A percentile compares a stretch with the other conserved stretches of the same genome.
Conservation (phyloP, 2,113 vertebrate species). For the Ageneiosus marmoratus region DNA sequence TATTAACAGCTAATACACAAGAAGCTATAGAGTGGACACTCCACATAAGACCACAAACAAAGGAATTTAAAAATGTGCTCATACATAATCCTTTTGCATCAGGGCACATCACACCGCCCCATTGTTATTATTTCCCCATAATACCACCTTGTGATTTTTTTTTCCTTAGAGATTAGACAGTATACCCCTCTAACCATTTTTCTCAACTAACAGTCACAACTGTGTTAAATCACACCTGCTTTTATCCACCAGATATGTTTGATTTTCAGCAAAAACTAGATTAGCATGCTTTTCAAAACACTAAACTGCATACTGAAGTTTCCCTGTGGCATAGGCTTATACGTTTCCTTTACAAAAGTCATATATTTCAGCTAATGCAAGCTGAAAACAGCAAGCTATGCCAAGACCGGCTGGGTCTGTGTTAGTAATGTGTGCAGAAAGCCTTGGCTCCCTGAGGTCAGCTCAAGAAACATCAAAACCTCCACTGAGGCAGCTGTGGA, state of each 20-base stretch:
- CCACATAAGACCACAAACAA: neutral
- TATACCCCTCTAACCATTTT: neutral
- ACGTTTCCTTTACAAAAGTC: constrained; percentile 20
- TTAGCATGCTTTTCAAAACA: constrained; percentile 32
- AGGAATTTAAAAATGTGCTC: neutral
- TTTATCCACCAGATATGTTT: constrained; percentile 8
- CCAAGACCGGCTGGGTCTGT: constrained; percentile 1
- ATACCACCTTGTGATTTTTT: neutral
- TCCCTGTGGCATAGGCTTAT: constrained; percentile 21
- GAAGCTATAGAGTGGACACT: neutral
- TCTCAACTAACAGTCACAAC: constrained; percentile 9
- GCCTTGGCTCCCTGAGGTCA: constrained; percentile 53
- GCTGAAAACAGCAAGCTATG: neutral
- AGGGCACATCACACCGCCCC: neutral
- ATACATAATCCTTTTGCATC: neutral
- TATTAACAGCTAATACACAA: neutral
- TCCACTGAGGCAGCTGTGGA: constrained; percentile 55
- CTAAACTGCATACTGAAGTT: constrained; percentile 32
- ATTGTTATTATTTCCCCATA: neutral
- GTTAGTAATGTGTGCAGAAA: constrained; percentile 28
- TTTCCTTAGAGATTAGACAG: neutral
- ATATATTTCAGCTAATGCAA: constrained; percentile 10
- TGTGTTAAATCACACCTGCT: constrained; percentile 1
- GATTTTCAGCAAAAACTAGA: constrained; percentile 29
- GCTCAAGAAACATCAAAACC: constrained; percentile 52